These are phyloP conservation scores for Dolichomitus sp. DNA, from an alignment of 2,888 invertebrate genomes.

Conservation along the genomic window DNA sequence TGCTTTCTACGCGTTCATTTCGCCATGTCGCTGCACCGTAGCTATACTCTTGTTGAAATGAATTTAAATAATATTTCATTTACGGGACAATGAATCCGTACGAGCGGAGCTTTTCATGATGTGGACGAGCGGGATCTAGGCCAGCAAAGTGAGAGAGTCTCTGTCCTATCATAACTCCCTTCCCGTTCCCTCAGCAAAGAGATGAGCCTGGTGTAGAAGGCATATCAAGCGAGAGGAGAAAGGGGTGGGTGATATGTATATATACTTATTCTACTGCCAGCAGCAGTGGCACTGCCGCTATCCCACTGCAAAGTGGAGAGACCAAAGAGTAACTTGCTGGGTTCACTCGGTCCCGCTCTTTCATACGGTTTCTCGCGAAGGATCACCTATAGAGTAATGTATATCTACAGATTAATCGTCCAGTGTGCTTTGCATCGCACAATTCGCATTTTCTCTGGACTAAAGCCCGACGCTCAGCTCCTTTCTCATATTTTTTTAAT, in stretches of 20 bases:
- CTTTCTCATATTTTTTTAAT: background rate
- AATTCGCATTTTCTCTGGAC: conserved; percentile 17
- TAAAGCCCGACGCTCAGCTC: background rate
- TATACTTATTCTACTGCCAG: conserved; percentile 48
- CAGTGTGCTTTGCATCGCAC: conserved; percentile 41
- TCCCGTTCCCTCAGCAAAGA: conserved; percentile 41
- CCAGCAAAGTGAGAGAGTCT: conserved; percentile 37
- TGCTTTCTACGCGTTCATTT: conserved; percentile 30
- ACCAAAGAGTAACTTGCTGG: conserved; percentile 44
- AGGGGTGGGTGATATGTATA: conserved; percentile 47
- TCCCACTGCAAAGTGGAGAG: conserved; percentile 42
- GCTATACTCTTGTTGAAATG: conserved; percentile 40
- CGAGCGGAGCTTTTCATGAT: conserved; percentile 47
- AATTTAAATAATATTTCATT: conserved; percentile 73
- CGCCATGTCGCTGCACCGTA: background rate
- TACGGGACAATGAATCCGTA: conserved; percentile 51
- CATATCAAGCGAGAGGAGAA: conserved; percentile 41
- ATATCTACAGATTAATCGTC: conserved; percentile 69
- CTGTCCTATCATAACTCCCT: conserved; percentile 32
- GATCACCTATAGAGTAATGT: conserved; percentile 59
- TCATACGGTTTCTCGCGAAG: conserved; percentile 32
- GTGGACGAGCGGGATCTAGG: conserved; percentile 51
- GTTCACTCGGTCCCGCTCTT: conserved; percentile 25
- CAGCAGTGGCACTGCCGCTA: conserved; percentile 33
- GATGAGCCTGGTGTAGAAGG: conserved; percentile 54